These are phyloP conservation scores for Andricus quercusramuli DNA, from an alignment of 2,888 invertebrate species.

Conservation along the genomic window DNA sequence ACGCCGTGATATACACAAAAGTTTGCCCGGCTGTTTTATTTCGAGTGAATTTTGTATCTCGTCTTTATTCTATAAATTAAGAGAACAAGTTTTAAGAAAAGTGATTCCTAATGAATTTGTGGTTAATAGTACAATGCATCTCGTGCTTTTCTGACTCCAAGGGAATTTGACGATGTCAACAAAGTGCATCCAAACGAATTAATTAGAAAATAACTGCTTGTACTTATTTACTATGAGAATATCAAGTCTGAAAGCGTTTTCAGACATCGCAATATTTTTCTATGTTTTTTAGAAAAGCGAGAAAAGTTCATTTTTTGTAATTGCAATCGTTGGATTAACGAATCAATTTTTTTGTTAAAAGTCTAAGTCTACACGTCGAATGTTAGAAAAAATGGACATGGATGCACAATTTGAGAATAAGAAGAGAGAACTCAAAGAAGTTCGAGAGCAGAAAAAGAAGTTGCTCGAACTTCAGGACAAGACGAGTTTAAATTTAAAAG, in stretches of 20 bases:
- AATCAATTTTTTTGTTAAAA: neutral
- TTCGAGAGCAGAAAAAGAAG: slow-evolving; percentile 69
- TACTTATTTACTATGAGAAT: neutral
- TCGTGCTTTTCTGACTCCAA: neutral
- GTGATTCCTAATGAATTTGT: neutral
- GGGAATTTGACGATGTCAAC: neutral
- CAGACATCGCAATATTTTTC: neutral
- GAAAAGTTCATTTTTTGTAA: neutral
- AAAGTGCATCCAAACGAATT: neutral
- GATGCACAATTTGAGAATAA: slow-evolving; percentile 77
- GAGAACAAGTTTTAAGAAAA: neutral
- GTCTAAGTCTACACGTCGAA: neutral
- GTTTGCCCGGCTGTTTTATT: neutral
- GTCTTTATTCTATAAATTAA: neutral
- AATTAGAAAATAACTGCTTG: neutral
- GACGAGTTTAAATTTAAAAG: slow-evolving; percentile 58
- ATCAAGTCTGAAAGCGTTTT: neutral
- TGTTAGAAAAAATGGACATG: slow-evolving; percentile 69
- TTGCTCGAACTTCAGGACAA: slow-evolving; percentile 74
- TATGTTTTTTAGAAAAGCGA: neutral
- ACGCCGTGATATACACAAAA: neutral
- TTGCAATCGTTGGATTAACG: neutral
- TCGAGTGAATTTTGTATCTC: neutral
- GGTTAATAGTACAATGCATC: neutral
- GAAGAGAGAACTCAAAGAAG: slow-evolving; percentile 80